Evolutionary conservation across 1,140 invertebrate genomes (phyloP).

Genomic region (Euura saliciscinereae): DNA sequence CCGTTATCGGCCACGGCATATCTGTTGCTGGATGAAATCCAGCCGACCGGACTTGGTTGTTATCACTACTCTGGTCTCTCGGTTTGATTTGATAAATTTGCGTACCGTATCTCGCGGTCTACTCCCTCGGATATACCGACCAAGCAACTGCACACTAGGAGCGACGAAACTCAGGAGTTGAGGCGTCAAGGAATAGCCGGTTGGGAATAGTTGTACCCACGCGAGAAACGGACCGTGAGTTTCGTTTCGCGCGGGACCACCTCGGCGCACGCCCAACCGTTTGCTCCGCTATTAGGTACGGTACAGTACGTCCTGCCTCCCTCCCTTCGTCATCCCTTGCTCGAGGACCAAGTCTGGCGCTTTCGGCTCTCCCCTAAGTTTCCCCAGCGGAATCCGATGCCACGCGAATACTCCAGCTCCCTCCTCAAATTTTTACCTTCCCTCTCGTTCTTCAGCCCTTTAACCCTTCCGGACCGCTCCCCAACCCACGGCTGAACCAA

Average conservation of each 20-base stretch:
- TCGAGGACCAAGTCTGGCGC: no score
- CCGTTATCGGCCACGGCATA: not conserved
- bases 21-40: not conserved
- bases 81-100: no score
- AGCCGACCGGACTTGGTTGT: no score
- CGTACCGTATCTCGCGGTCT: no score
- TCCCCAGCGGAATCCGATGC: not conserved
- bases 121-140: no score
- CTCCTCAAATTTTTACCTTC: not conserved
- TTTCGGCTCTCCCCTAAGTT: no score
- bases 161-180: not conserved
- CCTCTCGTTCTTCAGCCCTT: not conserved
- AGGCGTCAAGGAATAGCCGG: conserved; percentile 3
- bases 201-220: conserved; percentile 1
- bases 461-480: not conserved
- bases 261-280: not conserved
- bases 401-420: not conserved
- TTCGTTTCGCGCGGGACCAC: not conserved
- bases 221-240: not conserved
- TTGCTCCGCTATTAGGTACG: not conserved
- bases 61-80: no score
- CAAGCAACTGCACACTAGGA: not conserved
- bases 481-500: not conserved
- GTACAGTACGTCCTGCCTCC: not conserved
- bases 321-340: not conserved